phyloP scores from a whole-genome alignment of 2,113 vertebrate species.

The Candoia aspera region DNA sequence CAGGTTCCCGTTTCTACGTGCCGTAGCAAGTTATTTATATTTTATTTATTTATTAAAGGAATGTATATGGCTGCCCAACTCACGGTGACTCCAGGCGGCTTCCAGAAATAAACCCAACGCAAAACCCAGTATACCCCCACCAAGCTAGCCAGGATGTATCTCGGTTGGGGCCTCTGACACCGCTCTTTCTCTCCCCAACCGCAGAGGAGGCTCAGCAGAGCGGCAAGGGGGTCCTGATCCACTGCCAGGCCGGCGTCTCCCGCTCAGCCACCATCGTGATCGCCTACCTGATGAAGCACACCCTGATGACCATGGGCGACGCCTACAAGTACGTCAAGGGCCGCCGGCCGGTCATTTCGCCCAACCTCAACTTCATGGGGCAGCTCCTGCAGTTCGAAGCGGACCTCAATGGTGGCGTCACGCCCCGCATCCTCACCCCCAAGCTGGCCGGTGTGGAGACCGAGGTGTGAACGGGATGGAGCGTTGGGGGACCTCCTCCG shows the following conservation, averaged over 20 bases:
- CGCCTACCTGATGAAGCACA: conserved; percentile 89
- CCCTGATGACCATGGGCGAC: conserved; percentile 86
- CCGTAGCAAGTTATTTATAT: no score
- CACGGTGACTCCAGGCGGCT: no score
- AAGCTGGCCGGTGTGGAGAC: conserved; percentile 83
- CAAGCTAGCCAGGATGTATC: no score
- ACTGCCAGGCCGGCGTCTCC: conserved; percentile 86
- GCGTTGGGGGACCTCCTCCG: neutral
- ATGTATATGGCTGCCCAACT: no score
- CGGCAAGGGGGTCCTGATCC: conserved; percentile 81
- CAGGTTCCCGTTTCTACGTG: no score
- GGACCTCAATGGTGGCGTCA: conserved; percentile 85
- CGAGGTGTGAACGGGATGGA: conserved; percentile 70
- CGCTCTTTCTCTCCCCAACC: neutral
- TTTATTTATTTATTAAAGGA: no score
- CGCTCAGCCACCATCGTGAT: conserved; percentile 86
- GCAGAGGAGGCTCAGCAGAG: conserved; percentile 85
- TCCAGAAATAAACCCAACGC: no score
- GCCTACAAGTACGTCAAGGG: conserved; percentile 85
- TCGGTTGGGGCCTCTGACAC: neutral
- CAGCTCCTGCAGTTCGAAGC: conserved; percentile 85
- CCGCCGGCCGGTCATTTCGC: conserved; percentile 81
- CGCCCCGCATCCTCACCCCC: conserved; percentile 82
- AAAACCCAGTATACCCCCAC: no score
- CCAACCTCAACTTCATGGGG: conserved; percentile 88